phyloP scores from a whole-genome alignment of 2,113 vertebrate genomes.

The Vanacampus margaritifer region DNA sequence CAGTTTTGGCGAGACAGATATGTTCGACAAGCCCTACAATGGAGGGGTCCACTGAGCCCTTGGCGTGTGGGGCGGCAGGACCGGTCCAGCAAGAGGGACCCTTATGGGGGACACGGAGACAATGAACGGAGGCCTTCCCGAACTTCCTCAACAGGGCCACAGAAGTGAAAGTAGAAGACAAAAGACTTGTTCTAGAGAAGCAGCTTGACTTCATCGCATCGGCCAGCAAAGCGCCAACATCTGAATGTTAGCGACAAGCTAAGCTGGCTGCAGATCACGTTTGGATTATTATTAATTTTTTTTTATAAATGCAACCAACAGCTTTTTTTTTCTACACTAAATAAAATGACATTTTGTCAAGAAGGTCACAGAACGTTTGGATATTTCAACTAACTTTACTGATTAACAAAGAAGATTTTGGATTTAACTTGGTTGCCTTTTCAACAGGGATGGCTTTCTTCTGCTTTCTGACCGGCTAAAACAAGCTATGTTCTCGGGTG shows the following conservation, averaged over 20 bases:
- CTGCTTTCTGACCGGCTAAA: not conserved
- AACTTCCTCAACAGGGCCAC: not conserved
- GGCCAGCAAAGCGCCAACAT: not conserved
- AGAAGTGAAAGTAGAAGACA: conserved; percentile 12
- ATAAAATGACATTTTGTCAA: conserved; percentile 6
- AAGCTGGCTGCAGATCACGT: conserved; percentile 30
- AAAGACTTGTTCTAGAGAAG: not conserved
- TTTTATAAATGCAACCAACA: conserved; percentile 42
- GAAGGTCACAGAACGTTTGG: conserved; percentile 19
- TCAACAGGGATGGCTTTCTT: not conserved
- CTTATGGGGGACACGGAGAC: conserved; percentile 13
- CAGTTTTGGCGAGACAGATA: conserved; percentile 81
- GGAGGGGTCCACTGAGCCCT: conserved; percentile 83
- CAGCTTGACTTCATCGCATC: not conserved
- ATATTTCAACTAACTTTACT: conserved; percentile 63
- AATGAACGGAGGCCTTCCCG: conserved; percentile 16
- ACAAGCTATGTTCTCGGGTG: not conserved
- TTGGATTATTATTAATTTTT: conserved; percentile 66
- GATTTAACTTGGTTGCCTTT: not conserved
- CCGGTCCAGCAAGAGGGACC: conserved; percentile 56
- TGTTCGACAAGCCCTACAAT: conserved; percentile 86
- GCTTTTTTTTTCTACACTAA: conserved; percentile 19
- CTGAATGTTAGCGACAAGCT: not conserved
- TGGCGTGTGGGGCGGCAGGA: conserved; percentile 60
- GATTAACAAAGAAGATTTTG: not conserved